Conservation (phyloP, 2,888 invertebrate species). For the Dynastes hyllus region DNA sequence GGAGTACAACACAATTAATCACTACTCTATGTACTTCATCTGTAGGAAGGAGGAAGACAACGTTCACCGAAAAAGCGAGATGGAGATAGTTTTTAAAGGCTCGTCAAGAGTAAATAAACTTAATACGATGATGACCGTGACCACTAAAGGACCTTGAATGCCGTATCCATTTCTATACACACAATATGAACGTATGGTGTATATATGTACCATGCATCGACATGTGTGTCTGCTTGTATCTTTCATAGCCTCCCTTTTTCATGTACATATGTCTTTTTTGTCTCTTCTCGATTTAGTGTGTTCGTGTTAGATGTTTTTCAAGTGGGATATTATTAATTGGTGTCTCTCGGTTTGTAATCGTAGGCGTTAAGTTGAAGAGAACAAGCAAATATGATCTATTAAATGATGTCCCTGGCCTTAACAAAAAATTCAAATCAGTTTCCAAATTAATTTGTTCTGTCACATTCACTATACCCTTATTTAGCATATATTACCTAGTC, state of each 20-base stretch:
- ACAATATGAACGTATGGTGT: conserved; percentile 10
- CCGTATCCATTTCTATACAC: conserved; percentile 33
- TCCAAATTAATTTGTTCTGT: conserved; percentile 29
- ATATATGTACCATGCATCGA: background rate
- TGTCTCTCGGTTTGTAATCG: conserved; percentile 10
- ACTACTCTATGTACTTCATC: background rate
- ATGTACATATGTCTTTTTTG: background rate
- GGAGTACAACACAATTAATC: conserved; percentile 42
- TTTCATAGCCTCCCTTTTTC: background rate
- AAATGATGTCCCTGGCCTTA: background rate
- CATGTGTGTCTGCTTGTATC: conserved; percentile 10
- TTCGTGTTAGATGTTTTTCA: conserved; percentile 24
- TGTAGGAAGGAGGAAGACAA: background rate
- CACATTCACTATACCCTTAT: background rate
- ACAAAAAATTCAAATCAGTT: conserved; percentile 27
- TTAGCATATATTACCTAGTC: background rate
- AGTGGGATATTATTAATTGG: conserved; percentile 41
- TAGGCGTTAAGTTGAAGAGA: conserved; percentile 33
- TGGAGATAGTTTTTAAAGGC: conserved; percentile 14
- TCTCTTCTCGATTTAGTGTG: background rate
- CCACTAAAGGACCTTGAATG: conserved; percentile 51
- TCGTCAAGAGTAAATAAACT: conserved; percentile 47
- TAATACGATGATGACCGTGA: conserved; percentile 52
- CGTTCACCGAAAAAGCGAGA: conserved; percentile 7
- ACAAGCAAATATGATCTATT: conserved; percentile 28